Conservation (phyloP, 2,888 invertebrate species). For the Poecilus cupreus region DNA sequence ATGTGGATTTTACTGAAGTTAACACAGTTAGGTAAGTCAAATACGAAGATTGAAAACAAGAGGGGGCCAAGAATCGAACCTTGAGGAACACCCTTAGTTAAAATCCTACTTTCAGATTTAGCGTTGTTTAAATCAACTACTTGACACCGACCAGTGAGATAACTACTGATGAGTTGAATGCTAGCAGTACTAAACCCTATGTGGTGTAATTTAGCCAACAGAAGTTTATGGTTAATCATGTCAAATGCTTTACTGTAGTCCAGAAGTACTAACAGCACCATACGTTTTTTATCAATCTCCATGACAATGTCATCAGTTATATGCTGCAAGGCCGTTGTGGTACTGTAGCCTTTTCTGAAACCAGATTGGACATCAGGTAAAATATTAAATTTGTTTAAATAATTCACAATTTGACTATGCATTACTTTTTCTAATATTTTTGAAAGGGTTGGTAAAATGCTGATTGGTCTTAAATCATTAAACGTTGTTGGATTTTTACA, state of each 20-base stretch:
- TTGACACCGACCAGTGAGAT: no score
- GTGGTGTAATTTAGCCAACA: no score
- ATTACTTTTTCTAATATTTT: not conserved
- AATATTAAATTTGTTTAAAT: not conserved
- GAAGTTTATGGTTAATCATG: no score
- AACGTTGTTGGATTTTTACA: not conserved
- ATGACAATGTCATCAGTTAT: not conserved
- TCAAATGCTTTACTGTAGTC: no score
- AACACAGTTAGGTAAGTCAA: not conserved
- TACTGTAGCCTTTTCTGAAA: not conserved
- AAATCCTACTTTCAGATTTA: no score
- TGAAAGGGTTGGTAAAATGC: not conserved
- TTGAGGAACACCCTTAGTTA: no score
- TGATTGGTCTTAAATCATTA: not conserved
- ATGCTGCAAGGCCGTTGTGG: not conserved
- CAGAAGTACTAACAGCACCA: not conserved
- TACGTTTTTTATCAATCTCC: not conserved
- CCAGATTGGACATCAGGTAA: not conserved
- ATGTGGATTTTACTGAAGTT: not conserved
- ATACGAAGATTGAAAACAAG: no score
- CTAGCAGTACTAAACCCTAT: no score
- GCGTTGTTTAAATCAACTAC: no score
- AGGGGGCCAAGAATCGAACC: no score
- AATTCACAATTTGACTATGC: not conserved
- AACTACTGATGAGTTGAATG: no score